Conservation (phyloP, 2,888 invertebrate species). For the Heteromurus nitidus region DNA sequence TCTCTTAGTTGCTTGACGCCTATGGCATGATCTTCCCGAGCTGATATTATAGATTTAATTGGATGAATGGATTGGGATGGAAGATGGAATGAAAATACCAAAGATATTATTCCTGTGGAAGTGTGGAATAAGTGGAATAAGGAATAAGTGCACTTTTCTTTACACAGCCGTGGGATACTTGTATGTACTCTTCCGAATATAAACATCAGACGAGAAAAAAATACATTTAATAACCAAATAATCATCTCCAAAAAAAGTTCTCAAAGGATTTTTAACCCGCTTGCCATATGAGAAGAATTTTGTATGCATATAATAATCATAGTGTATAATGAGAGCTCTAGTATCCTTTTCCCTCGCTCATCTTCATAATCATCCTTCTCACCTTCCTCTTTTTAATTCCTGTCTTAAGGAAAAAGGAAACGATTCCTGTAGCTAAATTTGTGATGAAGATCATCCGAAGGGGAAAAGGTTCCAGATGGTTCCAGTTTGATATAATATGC, state of each 20-base stretch:
- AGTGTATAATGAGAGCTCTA: too few relatives aligned
- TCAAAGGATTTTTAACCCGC: neutral
- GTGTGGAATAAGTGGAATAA: too few relatives aligned
- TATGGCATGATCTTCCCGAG: neutral
- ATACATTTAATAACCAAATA: conserved; percentile 25
- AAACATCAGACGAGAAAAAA: neutral
- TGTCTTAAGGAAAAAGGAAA: too few relatives aligned
- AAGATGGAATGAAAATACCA: too few relatives aligned
- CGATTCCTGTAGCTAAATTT: too few relatives aligned
- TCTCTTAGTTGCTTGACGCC: neutral
- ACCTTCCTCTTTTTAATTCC: neutral
- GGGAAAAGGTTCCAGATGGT: neutral
- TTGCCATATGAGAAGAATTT: neutral
- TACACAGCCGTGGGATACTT: too few relatives aligned
- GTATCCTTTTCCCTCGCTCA: too few relatives aligned
- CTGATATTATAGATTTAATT: conserved; percentile 17
- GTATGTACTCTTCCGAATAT: too few relatives aligned
- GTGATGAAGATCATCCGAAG: too few relatives aligned
- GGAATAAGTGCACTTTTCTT: too few relatives aligned
- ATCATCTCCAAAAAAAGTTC: neutral
- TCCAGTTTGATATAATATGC: neutral
- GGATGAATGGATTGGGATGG: conserved; percentile 8
- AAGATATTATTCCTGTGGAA: too few relatives aligned
- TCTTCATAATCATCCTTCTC: too few relatives aligned
- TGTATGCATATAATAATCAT: neutral